Conservation (phyloP, 1,140 invertebrate species). For the Archivesica marissinica region DNA sequence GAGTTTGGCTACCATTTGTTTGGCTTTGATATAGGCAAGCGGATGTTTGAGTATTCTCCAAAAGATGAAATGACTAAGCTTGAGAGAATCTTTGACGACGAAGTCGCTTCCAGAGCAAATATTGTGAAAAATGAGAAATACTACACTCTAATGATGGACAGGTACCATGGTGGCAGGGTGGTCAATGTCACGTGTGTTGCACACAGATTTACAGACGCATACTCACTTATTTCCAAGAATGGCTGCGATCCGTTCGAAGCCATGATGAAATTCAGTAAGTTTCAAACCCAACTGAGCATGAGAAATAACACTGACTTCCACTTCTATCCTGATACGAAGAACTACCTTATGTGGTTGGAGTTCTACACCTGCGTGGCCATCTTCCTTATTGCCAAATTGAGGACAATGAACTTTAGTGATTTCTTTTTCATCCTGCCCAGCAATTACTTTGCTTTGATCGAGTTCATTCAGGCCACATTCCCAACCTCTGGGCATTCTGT, state of each 20-base stretch:
- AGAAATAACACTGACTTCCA: constrained; percentile 25
- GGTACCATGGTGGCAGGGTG: constrained; percentile 4
- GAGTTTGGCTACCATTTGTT: constrained; percentile 44
- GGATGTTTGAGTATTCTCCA: constrained; percentile 17
- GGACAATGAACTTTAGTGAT: constrained; percentile 18
- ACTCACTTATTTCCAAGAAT: constrained; percentile 40
- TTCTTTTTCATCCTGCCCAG: constrained; percentile 66
- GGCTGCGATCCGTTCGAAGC: constrained; percentile 68
- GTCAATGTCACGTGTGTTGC: constrained; percentile 58
- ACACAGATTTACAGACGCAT: constrained; percentile 67
- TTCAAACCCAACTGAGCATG: constrained; percentile 58
- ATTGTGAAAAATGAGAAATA: neutral
- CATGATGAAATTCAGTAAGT: constrained; percentile 72
- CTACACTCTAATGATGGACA: constrained; percentile 44
- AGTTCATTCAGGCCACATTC: constrained; percentile 66
- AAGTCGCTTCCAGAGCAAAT: constrained; percentile 4
- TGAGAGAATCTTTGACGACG: constrained; percentile 39
- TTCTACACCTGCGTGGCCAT: constrained; percentile 68
- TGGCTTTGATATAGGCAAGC: neutral
- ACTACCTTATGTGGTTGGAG: constrained; percentile 72
- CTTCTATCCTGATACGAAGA: constrained; percentile 65
- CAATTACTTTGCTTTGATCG: constrained; percentile 61
- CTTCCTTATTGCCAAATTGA: constrained; percentile 65
- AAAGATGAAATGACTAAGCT: constrained; percentile 37
- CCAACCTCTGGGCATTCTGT: constrained; percentile 45